These are phyloP conservation scores for Cliona cf. orientalis DNA, from an alignment of 37 sponge, comb jelly and placozoan genomes.

Conservation along the genomic window DNA sequence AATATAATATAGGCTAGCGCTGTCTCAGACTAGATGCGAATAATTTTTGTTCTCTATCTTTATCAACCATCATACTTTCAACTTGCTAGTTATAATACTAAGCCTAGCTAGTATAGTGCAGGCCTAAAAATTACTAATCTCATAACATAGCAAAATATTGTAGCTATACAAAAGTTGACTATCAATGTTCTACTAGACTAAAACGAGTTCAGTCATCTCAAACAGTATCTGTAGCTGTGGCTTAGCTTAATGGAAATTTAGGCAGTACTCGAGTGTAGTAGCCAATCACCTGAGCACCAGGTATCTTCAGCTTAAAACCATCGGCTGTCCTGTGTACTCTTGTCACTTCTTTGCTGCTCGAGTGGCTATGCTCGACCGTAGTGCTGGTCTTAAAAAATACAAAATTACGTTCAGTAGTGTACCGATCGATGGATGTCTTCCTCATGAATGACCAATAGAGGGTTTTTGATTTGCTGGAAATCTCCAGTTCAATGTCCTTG, in stretches of 20 bases:
- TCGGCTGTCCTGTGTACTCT: conserved; percentile 13
- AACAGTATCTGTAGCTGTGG: too few species aligned
- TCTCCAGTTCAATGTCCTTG: conserved; percentile 28
- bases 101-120: too few species aligned
- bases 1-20: too few species aligned
- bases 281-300: conserved; percentile 52
- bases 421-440: not conserved
- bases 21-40: too few species aligned
- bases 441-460: not conserved
- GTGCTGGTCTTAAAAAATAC: conserved; percentile 2
- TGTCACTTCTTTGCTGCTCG: not conserved
- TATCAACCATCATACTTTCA: too few species aligned
- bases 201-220: too few species aligned
- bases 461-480: not conserved
- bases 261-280: conserved; percentile 49
- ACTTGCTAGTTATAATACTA: too few species aligned
- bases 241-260: conserved; percentile 15
- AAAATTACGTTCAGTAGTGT: not conserved
- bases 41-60: too few species aligned
- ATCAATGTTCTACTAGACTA: too few species aligned
- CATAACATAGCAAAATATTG: too few species aligned
- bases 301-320: conserved; percentile 39
- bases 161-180: too few species aligned
- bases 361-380: not conserved
- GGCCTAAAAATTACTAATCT: too few species aligned